A percentile compares a stretch with the other conserved stretches of the same genome.
Evolutionary conservation across 2,113 vertebrate genomes (phyloP).

Genomic region (Origma solitaria): DNA sequence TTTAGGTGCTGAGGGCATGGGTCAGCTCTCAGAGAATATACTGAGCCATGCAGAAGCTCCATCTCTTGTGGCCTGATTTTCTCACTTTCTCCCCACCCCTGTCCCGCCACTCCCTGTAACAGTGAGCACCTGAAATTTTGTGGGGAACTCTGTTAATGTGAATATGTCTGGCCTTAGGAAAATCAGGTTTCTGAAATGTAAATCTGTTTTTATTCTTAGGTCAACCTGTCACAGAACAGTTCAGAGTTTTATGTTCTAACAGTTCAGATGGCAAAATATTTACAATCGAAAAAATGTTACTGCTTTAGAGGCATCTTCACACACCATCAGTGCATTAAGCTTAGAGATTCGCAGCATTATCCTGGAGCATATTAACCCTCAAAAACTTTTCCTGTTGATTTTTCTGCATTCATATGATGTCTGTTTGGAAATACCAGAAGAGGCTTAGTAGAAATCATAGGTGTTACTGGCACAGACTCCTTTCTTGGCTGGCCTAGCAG

Average conservation of each 20-base stretch:
- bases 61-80: background rate
- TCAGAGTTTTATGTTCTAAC: background rate
- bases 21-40: background rate
- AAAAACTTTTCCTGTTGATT: background rate
- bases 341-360: background rate
- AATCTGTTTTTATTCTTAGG: background rate
- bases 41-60: background rate
- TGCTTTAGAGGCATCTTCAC: background rate
- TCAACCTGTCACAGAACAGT: background rate
- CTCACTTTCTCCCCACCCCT: background rate
- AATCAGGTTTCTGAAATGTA: background rate
- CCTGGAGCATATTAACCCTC: background rate
- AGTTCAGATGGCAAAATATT: background rate
- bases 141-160: background rate
- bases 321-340: background rate
- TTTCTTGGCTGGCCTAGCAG: background rate
- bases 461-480: background rate
- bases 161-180: background rate
- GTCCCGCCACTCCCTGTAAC: background rate
- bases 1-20: background rate
- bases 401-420: background rate
- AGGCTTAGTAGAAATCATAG: background rate
- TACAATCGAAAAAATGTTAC: background rate
- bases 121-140: background rate
- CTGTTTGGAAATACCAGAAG: background rate